Conservation (phyloP, 2,888 invertebrate species). For the Drosophila colorata region DNA sequence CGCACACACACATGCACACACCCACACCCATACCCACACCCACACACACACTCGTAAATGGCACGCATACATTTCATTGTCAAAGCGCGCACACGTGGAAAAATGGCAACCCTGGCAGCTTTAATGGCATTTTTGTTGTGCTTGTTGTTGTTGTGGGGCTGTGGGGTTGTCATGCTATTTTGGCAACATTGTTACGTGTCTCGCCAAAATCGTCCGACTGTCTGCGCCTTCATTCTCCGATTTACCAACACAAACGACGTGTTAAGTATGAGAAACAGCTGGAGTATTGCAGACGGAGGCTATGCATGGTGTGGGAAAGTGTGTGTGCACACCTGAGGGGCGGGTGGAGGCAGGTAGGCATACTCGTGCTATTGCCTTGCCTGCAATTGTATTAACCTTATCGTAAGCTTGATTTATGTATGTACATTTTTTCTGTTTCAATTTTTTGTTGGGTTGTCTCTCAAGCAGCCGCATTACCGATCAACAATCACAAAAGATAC, state of each 20-base stretch:
- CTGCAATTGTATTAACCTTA: conserved; percentile 72
- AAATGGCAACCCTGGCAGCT: conserved; percentile 60
- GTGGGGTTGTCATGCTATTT: conserved; percentile 68
- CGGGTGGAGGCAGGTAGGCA: conserved; percentile 10
- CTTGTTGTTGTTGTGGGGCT: conserved; percentile 35
- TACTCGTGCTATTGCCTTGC: conserved; percentile 30
- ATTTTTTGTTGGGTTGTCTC: conserved; percentile 23
- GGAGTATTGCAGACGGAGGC: neutral
- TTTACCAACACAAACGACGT: conserved; percentile 61
- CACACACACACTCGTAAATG: conserved; percentile 32
- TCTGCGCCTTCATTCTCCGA: conserved; percentile 51
- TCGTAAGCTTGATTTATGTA: conserved; percentile 70
- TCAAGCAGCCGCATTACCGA: conserved; percentile 30
- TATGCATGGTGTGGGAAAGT: neutral
- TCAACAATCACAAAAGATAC: conserved; percentile 31
- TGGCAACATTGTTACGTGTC: conserved; percentile 73
- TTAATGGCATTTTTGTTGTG: conserved; percentile 58
- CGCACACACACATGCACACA: conserved; percentile 21
- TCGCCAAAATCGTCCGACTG: conserved; percentile 53
- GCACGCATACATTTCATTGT: conserved; percentile 69
- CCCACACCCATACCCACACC: too few relatives aligned
- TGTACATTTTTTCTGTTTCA: conserved; percentile 44
- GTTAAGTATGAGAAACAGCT: conserved; percentile 57
- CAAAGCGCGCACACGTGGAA: conserved; percentile 70
- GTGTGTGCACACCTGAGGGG: neutral